Evolutionary conservation across 2,113 vertebrate genomes (phyloP).

Genomic region (Mus pahari): DNA sequence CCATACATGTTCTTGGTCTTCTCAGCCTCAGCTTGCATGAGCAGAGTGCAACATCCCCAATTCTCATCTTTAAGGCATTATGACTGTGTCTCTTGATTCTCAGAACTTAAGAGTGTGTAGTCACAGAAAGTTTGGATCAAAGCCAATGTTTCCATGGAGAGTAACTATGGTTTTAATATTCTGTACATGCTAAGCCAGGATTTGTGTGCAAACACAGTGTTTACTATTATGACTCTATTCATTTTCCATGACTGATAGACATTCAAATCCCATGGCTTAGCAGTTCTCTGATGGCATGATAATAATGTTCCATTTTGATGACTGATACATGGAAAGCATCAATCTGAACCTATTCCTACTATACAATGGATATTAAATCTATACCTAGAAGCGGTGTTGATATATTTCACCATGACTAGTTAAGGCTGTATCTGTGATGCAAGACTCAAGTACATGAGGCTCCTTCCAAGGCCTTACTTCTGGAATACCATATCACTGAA

Average conservation of each 20-base stretch:
- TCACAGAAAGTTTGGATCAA: neutral
- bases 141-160: neutral
- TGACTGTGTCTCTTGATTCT: neutral
- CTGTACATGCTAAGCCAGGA: neutral
- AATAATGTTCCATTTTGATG: neutral
- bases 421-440: neutral
- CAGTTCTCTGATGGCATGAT: neutral
- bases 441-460: neutral
- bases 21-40: neutral
- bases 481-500: neutral
- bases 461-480: neutral
- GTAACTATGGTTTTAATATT: neutral
- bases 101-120: neutral
- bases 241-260: neutral
- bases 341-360: neutral
- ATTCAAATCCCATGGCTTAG: neutral
- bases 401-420: neutral
- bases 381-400: neutral
- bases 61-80: neutral
- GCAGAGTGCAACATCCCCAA: neutral
- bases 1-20: neutral
- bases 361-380: neutral
- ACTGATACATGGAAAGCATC: neutral
- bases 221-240: constrained; percentile 7
- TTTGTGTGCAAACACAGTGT: neutral